Evolutionary conservation across 2,797 vertebrate species (phyloP).

Genomic region (Leptoclinus maculatus): DNA sequence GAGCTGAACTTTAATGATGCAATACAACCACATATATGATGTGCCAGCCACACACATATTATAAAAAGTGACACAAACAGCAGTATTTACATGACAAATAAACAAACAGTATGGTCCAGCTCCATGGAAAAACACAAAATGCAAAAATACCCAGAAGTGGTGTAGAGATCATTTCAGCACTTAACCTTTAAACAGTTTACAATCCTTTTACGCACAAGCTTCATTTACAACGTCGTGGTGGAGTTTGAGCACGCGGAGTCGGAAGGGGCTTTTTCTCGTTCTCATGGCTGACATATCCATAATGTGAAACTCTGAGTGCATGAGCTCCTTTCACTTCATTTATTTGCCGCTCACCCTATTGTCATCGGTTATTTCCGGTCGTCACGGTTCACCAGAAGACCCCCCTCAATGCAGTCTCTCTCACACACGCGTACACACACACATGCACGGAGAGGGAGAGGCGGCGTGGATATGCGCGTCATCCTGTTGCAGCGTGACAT

Average conservation of each 20-base stretch:
- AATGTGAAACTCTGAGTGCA: neutral
- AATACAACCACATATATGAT: too few species aligned
- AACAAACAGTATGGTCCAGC: neutral
- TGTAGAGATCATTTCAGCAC: neutral
- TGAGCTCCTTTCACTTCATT: neutral
- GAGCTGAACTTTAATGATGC: neutral
- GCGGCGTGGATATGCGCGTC: neutral
- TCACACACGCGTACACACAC: neutral
- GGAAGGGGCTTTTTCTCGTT: neutral
- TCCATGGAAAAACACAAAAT: neutral
- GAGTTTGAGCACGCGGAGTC: neutral
- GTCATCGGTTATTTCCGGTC: constrained; percentile 10
- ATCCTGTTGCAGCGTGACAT: constrained; percentile 27
- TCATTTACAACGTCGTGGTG: neutral
- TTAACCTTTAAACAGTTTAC: neutral
- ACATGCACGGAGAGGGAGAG: neutral
- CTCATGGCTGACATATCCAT: neutral
- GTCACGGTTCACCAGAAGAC: constrained; percentile 13
- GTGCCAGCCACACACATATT: neutral
- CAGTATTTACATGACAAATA: neutral
- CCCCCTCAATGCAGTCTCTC: neutral
- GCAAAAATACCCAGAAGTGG: neutral
- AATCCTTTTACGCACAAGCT: neutral
- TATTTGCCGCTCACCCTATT: too few species aligned
- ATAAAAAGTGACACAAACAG: neutral